Conservation (phyloP, 1,140 invertebrate genomes). For the Epicauta chinensis region DNA sequence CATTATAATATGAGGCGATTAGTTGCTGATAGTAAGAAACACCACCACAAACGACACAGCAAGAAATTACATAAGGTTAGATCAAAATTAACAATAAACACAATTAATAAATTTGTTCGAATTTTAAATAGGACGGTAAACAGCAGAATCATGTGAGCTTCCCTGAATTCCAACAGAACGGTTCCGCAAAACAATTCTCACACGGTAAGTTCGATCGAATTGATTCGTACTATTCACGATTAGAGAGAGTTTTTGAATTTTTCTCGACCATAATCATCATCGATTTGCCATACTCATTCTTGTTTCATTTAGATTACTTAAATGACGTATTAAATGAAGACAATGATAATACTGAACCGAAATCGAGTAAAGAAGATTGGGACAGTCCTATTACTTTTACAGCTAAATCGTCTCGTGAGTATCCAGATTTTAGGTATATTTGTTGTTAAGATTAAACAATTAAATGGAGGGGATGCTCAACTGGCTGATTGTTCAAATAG, state of each 20-base stretch:
- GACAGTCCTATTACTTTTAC: slow-evolving; percentile 82
- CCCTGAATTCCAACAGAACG: slow-evolving; percentile 79
- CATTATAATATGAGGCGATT: slow-evolving; percentile 85
- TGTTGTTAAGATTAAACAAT: slow-evolving; percentile 8
- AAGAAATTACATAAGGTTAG: slow-evolving; percentile 62
- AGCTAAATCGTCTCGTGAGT: slow-evolving; percentile 76
- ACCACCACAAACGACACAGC: slow-evolving; percentile 75
- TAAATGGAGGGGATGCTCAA: slow-evolving; percentile 9
- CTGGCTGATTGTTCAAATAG: slow-evolving; percentile 13
- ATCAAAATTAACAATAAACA: background rate
- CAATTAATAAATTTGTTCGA: background rate
- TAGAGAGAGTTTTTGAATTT: background rate
- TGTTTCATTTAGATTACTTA: slow-evolving; percentile 61
- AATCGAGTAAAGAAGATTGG: slow-evolving; percentile 60
- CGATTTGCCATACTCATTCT: slow-evolving; percentile 6
- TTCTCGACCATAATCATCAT: background rate
- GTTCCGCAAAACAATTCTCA: slow-evolving; percentile 75
- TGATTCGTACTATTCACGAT: background rate
- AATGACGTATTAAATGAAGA: slow-evolving; percentile 72
- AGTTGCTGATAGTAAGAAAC: slow-evolving; percentile 69
- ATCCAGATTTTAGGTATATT: slow-evolving; percentile 17
- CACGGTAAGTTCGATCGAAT: slow-evolving; percentile 59
- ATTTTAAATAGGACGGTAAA: slow-evolving; percentile 59
- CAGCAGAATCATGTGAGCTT: slow-evolving; percentile 80
- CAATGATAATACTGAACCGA: slow-evolving; percentile 52